Conservation (phyloP, 2,113 vertebrate genomes). For the Halcyon senegalensis region DNA sequence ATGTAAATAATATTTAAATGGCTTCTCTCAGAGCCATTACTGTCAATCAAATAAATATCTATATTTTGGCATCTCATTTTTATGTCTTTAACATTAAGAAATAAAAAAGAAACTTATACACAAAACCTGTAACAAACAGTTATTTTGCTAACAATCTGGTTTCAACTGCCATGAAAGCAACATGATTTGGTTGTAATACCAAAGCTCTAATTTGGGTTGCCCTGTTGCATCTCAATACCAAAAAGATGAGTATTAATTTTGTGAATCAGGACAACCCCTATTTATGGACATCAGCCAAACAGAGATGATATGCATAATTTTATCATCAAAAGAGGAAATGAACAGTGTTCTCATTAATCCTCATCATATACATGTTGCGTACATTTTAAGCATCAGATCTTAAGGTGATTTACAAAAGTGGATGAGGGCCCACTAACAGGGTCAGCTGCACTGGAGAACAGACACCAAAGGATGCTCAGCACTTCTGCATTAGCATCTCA, state of each 20-base stretch:
- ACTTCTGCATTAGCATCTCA: background rate
- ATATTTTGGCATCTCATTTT: conserved; percentile 61
- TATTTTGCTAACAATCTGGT: conserved; percentile 33
- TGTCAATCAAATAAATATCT: conserved; percentile 59
- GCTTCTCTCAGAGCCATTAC: conserved; percentile 58
- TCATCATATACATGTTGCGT: background rate
- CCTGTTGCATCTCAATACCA: background rate
- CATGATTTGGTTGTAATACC: background rate
- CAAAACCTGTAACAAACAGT: conserved; percentile 46
- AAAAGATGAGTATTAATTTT: background rate
- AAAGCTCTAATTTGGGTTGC: conserved; percentile 2
- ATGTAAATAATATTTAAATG: conserved; percentile 75
- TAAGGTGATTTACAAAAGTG: background rate
- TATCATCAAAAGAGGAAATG: background rate
- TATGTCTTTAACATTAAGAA: conserved; percentile 43
- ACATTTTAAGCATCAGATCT: background rate
- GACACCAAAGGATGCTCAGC: background rate
- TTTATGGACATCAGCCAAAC: background rate
- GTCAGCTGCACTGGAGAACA: background rate
- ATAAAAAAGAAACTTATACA: conserved; percentile 9
- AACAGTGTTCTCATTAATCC: background rate
- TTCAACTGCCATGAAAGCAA: conserved; percentile 18
- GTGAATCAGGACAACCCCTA: background rate
- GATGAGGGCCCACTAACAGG: background rate
- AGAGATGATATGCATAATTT: background rate